Base-by-base conservation (phyloP, 2,888 invertebrate species). In the Cryptops parisi region DNA sequence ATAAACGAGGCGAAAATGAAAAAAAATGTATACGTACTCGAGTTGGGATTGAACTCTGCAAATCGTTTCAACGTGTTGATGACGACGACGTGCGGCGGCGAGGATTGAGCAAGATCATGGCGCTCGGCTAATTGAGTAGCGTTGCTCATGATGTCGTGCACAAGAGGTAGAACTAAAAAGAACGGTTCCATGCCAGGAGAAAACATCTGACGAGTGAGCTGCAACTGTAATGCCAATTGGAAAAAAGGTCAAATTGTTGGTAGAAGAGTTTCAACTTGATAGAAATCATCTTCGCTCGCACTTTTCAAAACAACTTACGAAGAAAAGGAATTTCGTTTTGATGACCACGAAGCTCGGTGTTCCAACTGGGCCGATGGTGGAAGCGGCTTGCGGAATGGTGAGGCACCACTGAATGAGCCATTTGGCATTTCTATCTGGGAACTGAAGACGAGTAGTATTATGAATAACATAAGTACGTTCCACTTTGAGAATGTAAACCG, bases 381-480 rank as follows among this genome's bases (percentile, higher is more conserved):
- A 77, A 17, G 82, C 81, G 39, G 87, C 83, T 1, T 91, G 91
- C 55, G 94, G 91, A 62, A 91, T 85, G 54, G 93, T 79, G 66
- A 94, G 76, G 70, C 91, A 88, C 81, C 89, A 85, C 69, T 89
- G 88, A 54, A 91, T 82, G 45, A 81, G 77, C 94, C 94, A 96
- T 63, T 85, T 86, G 60, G 82, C 73, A 52, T 78, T 79, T 4
- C 64, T 61, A 55, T 69, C 69, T 12, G 67, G 66, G 56, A 65
- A 62, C 68, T 68, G 59, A 9, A 59, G 9, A n/a, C n/a, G n/a
- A n/a, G n/a, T n/a, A n/a, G n/a, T n/a, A n/a, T n/a, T n/a, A n/a
- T n/a, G n/a, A n/a, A n/a, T n/a, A n/a, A n/a, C n/a, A 19, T 9
- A 38, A 2, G 19, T 12, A n/a, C 19, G 22, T 47, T 27, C 9